Conservation (phyloP, 1,140 invertebrate genomes). For the Megathymus violae region DNA sequence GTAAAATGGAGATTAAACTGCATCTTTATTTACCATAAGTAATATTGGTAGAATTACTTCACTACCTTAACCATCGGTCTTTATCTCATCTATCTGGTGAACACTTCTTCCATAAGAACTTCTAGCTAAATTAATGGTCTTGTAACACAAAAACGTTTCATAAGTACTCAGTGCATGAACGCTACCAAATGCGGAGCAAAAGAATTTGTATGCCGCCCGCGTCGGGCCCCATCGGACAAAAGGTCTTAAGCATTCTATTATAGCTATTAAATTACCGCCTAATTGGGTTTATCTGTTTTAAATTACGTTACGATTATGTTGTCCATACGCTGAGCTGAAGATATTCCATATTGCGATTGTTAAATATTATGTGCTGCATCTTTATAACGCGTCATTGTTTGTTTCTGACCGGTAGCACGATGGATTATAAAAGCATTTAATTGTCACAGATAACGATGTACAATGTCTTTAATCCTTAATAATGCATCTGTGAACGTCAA, state of each 20-base stretch:
- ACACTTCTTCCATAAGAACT: neutral
- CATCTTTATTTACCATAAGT: too few relatives aligned
- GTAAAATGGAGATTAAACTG: too few relatives aligned
- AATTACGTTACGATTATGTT: slow-evolving; percentile 34
- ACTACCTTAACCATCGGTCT: neutral
- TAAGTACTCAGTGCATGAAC: neutral
- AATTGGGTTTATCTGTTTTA: slow-evolving; percentile 36
- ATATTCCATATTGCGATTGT: slow-evolving; percentile 24
- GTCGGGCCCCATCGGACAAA: slow-evolving; percentile 13
- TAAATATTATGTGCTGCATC: slow-evolving; percentile 17
- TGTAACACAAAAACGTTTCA: neutral
- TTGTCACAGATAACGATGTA: too few relatives aligned
- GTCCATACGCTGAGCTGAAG: slow-evolving; percentile 2
- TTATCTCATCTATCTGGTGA: neutral
- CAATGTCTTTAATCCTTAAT: too few relatives aligned
- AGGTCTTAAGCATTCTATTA: slow-evolving; percentile 34
- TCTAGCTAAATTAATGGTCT: neutral
- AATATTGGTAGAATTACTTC: too few relatives aligned
- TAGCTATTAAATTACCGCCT: slow-evolving; percentile 28
- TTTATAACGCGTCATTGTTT: neutral
- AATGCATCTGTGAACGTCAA: too few relatives aligned
- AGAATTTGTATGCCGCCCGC: slow-evolving; percentile 27
- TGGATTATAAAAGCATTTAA: neutral
- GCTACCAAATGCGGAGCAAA: neutral
- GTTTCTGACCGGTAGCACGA: neutral